Evolutionary conservation across 1,140 invertebrate genomes (phyloP).

Genomic region (Diuraphis noxia): DNA sequence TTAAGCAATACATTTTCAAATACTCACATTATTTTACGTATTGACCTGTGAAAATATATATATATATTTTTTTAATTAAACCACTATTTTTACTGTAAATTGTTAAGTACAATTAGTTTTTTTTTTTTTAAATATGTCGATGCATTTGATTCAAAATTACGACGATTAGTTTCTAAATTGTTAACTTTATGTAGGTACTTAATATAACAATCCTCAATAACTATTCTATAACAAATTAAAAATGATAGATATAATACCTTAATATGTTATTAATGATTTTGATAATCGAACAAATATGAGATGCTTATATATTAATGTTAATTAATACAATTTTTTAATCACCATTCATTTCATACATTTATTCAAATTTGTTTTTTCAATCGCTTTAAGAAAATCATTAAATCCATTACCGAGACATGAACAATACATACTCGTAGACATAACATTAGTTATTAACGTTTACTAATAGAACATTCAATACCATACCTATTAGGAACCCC

Average conservation of each 20-base stretch:
- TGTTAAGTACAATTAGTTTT: too few species aligned
- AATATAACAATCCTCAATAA: background rate
- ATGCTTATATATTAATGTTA: background rate
- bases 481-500: background rate
- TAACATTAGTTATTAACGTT: background rate
- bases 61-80: background rate
- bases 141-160: background rate
- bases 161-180: background rate
- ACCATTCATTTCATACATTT: background rate
- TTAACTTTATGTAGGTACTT: background rate
- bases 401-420: background rate
- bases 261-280: too few species aligned
- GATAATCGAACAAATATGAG: background rate
- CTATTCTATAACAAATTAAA: background rate
- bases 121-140: too few species aligned
- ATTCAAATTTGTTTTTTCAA: background rate
- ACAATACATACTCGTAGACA: background rate
- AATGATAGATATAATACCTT: background rate
- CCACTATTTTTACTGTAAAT: background rate
- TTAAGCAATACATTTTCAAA: background rate
- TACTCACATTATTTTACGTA: background rate
- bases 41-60: background rate
- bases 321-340: background rate
- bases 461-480: background rate
- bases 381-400: background rate